A percentile compares a stretch with the other conserved stretches of the same genome.
Conservation (phyloP, 2,113 vertebrate species). For the Lota lota region DNA sequence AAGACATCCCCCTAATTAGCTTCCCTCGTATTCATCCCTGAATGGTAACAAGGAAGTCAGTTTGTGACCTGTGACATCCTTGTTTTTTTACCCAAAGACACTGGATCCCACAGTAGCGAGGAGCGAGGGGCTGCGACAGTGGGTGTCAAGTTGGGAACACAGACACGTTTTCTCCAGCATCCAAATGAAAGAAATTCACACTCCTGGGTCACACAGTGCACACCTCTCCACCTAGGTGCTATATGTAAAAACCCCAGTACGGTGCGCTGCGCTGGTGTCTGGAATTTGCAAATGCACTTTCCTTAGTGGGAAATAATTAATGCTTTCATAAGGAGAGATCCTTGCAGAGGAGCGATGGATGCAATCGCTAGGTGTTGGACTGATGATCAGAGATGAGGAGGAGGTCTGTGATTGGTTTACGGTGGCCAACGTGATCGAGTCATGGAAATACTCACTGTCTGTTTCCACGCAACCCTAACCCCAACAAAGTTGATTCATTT, state of each 20-base stretch:
- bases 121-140: slow-evolving; percentile 17
- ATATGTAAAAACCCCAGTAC: slow-evolving; percentile 34
- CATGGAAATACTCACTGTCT: too few relatives aligned
- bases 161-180: slow-evolving; percentile 45
- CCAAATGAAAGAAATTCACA: slow-evolving; percentile 52
- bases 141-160: slow-evolving; percentile 47
- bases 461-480: too few relatives aligned
- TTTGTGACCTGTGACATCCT: slow-evolving; percentile 35
- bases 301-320: slow-evolving; percentile 30
- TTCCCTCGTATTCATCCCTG: slow-evolving; percentile 14
- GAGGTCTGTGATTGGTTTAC: not conserved
- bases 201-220: slow-evolving; percentile 40
- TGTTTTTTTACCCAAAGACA: slow-evolving; percentile 10
- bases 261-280: slow-evolving; percentile 22
- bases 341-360: slow-evolving; percentile 14
- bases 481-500: too few relatives aligned
- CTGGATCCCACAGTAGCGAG: slow-evolving; percentile 34
- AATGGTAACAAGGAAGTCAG: slow-evolving; percentile 11
- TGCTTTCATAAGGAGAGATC: slow-evolving; percentile 39
- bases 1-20: slow-evolving; percentile 24
- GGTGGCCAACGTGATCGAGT: not conserved
- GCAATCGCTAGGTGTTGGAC: not conserved
- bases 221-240: slow-evolving; percentile 54
- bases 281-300: slow-evolving; percentile 41
- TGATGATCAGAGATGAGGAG: too few relatives aligned